Evolutionary conservation across 92 coral and sea anemone genomes (phyloP).

Genomic region (Siderastrea radians): DNA sequence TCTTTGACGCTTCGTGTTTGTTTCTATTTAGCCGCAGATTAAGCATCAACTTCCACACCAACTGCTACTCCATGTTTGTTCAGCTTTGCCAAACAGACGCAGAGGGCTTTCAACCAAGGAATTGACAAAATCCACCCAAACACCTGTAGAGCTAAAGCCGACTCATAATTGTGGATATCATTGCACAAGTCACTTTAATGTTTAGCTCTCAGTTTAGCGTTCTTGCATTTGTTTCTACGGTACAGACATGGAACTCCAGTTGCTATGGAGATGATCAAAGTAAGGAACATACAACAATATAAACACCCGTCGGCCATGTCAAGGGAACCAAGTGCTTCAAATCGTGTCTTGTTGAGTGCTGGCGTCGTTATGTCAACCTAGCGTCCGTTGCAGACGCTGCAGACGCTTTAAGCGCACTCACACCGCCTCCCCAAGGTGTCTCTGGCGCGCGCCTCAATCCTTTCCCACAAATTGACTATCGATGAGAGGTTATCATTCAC

Average conservation of each 20-base stretch:
- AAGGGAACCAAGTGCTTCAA: background rate
- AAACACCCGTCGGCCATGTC: background rate
- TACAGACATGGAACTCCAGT: background rate
- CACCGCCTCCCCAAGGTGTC: background rate
- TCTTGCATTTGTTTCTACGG: background rate
- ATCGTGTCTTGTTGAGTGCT: background rate
- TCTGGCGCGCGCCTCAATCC: background rate
- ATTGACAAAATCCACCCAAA: background rate
- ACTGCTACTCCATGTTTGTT: background rate
- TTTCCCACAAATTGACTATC: background rate
- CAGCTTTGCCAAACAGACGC: background rate
- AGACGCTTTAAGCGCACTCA: background rate
- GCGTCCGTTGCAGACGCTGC: too few species aligned
- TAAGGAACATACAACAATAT: background rate
- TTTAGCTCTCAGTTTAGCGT: conserved; percentile 6
- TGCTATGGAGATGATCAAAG: conserved; percentile 1
- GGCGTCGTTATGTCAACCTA: background rate
- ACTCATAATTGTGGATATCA: conserved; percentile 17
- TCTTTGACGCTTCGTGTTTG: too few species aligned
- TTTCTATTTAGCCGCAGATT: too few species aligned
- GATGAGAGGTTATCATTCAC: background rate
- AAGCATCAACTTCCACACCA: background rate
- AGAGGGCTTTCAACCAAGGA: background rate
- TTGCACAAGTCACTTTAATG: background rate
- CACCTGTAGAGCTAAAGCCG: background rate